A percentile compares a stretch with the other conserved stretches of the same genome.
Conservation (phyloP, 2,888 invertebrate species). For the Nemoura dubitans region DNA sequence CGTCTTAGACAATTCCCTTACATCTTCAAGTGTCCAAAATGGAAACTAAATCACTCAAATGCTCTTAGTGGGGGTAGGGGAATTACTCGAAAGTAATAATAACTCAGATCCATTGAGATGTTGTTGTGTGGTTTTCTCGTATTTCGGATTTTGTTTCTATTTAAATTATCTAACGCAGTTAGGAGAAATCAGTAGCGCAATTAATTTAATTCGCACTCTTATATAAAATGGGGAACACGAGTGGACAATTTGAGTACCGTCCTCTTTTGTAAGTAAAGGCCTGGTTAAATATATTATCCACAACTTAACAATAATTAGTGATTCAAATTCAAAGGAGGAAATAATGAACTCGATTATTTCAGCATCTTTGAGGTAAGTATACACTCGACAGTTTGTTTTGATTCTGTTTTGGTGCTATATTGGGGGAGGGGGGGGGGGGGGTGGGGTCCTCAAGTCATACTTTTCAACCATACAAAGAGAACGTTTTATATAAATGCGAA, state of each 20-base stretch:
- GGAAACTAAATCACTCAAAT: constrained; percentile 48
- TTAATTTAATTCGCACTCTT: neutral
- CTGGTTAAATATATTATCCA: neutral
- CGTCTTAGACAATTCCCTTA: constrained; percentile 44
- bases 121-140: constrained; percentile 2
- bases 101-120: neutral
- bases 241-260: too few species aligned
- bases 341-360: too few species aligned
- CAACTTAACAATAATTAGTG: too few species aligned
- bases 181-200: neutral
- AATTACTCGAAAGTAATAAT: constrained; percentile 16
- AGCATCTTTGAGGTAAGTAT: too few species aligned
- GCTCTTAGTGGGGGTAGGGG: constrained; percentile 39
- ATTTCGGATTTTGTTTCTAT: neutral
- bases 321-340: too few species aligned
- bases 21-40: constrained; percentile 47
- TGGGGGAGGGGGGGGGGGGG: too few species aligned
- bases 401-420: too few species aligned
- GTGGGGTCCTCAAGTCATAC: too few species aligned
- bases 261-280: neutral
- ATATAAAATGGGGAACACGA: too few species aligned
- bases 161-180: neutral
- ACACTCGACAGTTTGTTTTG: too few species aligned
- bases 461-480: too few species aligned
- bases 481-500: too few species aligned